phyloP scores from a whole-genome alignment of 2,797 vertebrate species.

The Paramormyrops hopkinsi region DNA sequence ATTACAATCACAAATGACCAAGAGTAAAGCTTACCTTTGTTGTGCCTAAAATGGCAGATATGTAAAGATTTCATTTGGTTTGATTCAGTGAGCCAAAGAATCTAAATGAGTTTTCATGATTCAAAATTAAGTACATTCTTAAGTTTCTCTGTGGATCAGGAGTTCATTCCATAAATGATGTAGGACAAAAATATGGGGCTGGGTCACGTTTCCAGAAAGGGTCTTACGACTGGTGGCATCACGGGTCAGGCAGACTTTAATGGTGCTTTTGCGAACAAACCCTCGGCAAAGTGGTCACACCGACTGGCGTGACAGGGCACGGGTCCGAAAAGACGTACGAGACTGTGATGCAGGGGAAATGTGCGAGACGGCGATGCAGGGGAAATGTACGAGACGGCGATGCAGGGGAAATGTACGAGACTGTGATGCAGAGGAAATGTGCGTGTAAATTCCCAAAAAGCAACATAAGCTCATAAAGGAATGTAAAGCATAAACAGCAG shows the following conservation, averaged over 20 bases:
- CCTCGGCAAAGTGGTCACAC: neutral
- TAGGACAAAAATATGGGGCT: neutral
- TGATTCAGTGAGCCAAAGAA: neutral
- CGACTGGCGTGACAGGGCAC: neutral
- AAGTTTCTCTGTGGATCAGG: neutral
- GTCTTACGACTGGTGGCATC: neutral
- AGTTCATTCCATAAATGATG: neutral
- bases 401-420: no score
- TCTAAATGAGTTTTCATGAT: neutral
- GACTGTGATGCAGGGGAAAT: neutral
- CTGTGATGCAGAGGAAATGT: no score
- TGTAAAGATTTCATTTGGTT: neutral
- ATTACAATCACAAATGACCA: neutral
- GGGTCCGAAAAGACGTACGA: neutral
- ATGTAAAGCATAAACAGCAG: neutral
- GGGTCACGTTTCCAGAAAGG: neutral
- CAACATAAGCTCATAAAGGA: neutral
- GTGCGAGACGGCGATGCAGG: no score
- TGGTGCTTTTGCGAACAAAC: neutral
- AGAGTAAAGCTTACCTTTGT: neutral
- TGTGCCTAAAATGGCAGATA: neutral
- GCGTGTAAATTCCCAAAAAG: neutral
- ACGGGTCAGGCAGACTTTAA: neutral
- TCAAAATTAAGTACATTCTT: neutral
- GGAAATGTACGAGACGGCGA: no score